Base-by-base conservation (phyloP, 2,888 invertebrate genomes). In the Drosophila borborema region DNA sequence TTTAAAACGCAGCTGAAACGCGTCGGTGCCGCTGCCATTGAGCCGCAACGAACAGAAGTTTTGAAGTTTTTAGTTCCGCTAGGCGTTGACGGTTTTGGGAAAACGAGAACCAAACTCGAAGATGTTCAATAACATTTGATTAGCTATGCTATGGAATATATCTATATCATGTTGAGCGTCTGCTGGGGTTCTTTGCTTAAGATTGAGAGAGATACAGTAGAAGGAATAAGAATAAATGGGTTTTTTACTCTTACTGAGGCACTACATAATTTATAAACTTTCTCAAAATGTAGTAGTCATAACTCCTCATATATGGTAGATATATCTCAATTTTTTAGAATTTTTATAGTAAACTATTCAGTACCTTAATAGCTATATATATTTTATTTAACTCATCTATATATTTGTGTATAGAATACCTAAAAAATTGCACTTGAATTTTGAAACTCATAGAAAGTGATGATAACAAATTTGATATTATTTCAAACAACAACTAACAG, bases 1-100 rank as follows among this genome's bases (percentile, higher is more conserved):
- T 76, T 73, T 81, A 65, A 88, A 89, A 78, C 76, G 80, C 72
- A 70, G 8, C 66, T 45, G 70, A 51, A 78, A 84, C 86, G 90
- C 83, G 55, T 86, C 88, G 63, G 71, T 87, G 71, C 28, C 67
- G 55, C 64, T 62, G 64, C 76, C 70, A 76, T 59, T 65, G 82
- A 89, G 82, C 69, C 87, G 68, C 51, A 72, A 16, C 64, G 49
- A 55, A 72, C 69, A 69, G 34, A 58, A 51, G 49, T 56, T 74
- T 69, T 55, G 5, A 36, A 58, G 51, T 51, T 51, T 53, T 77
- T 64, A 74, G 64, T 74, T 74, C 64, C 64, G 75, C 61, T 23
- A 36, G 59, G 49, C 63, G 16, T 53, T 60, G 53, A 49, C 58
- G 36, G 2, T 36, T 12, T 20, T 18, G 4, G 6, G 28, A 28